These are phyloP conservation scores for Rhineura floridana DNA, from an alignment of 2,113 vertebrate species.

Conservation along the genomic window DNA sequence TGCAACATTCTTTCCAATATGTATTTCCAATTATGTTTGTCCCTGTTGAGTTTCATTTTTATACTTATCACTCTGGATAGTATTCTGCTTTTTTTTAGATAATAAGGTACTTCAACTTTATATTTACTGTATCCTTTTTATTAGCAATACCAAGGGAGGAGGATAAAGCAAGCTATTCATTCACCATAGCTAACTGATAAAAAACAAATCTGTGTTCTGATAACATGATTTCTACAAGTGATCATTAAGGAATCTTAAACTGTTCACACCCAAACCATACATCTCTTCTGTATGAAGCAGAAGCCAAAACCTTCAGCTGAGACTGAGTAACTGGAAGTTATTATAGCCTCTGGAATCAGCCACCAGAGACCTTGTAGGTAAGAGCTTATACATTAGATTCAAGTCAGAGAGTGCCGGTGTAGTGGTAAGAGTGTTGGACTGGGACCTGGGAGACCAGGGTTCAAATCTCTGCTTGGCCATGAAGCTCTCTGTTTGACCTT, in stretches of 20 bases:
- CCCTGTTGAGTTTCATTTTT: conserved; percentile 1
- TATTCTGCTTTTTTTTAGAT: background rate
- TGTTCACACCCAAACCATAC: background rate
- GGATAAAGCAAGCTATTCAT: background rate
- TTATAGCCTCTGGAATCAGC: background rate
- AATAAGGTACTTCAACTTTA: background rate
- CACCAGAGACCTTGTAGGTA: background rate
- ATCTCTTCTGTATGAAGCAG: background rate
- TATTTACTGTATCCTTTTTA: background rate
- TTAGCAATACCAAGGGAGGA: background rate
- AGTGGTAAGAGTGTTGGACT: too few relatives aligned
- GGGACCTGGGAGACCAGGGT: too few relatives aligned
- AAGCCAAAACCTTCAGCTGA: background rate
- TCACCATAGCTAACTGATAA: background rate
- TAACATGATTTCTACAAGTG: background rate
- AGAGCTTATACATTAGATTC: too few relatives aligned
- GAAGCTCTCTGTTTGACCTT: too few relatives aligned
- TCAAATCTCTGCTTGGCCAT: too few relatives aligned
- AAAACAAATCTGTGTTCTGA: background rate
- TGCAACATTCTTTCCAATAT: background rate
- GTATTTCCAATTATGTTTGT: background rate
- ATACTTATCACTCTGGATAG: background rate
- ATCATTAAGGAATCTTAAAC: background rate
- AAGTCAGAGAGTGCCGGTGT: too few relatives aligned
- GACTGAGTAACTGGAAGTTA: background rate